These are phyloP conservation scores for Drosophila tsacasi DNA, from an alignment of 1,140 invertebrate species.

Conservation along the genomic window DNA sequence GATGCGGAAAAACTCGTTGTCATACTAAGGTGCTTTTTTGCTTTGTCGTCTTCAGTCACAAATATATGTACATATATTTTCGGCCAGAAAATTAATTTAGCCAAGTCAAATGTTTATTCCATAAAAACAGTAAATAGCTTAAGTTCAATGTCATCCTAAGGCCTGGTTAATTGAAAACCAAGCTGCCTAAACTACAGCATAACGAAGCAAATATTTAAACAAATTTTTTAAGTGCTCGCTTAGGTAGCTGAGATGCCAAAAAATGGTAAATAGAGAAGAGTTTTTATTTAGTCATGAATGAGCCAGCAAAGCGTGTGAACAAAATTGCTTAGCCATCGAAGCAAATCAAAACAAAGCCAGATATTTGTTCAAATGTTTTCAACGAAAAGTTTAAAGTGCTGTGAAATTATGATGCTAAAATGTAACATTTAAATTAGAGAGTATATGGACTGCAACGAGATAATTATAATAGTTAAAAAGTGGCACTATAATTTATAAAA, in stretches of 20 bases:
- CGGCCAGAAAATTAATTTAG: slow-evolving; percentile 1
- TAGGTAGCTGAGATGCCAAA: slow-evolving; percentile 49
- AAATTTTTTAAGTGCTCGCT: slow-evolving; percentile 38
- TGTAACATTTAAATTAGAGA: slow-evolving; percentile 47
- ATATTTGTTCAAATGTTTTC: slow-evolving; percentile 53
- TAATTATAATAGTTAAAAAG: not conserved
- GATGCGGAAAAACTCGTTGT: slow-evolving; percentile 60
- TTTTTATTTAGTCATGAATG: slow-evolving; percentile 52
- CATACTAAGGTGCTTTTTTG: slow-evolving; percentile 33
- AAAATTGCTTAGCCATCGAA: slow-evolving; percentile 44
- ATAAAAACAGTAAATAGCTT: slow-evolving; percentile 26
- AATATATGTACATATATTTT: slow-evolving; percentile 6
- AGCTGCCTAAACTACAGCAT: slow-evolving; percentile 12
- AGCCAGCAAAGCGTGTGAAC: slow-evolving; percentile 65
- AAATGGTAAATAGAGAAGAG: slow-evolving; percentile 44
- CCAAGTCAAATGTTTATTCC: slow-evolving; percentile 3
- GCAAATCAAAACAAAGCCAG: slow-evolving; percentile 65
- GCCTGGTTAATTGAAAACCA: slow-evolving; percentile 39
- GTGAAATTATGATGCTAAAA: slow-evolving; percentile 11
- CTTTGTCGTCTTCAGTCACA: slow-evolving; percentile 27
- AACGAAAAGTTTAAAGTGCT: slow-evolving; percentile 31
- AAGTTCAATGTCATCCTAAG: slow-evolving; percentile 58
- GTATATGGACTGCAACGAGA: slow-evolving; percentile 13
- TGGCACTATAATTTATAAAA: no score
- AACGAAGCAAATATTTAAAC: slow-evolving; percentile 55